Percentiles rank a stretch among this genome's conserved stretches.
Evolutionary conservation across 2,888 invertebrate genomes (phyloP).

Genomic region (Tetragonula carbonaria): DNA sequence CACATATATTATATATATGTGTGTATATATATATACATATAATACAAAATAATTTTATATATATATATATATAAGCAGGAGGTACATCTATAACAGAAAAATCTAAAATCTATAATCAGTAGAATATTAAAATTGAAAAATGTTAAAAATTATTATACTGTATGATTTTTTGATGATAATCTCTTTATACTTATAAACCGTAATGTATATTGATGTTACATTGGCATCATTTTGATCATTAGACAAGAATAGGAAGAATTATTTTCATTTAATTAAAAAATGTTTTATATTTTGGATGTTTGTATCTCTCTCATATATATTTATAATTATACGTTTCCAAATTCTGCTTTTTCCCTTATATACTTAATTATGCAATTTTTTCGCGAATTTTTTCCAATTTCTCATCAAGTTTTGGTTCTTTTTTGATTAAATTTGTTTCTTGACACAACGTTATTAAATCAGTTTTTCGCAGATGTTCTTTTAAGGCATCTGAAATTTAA

Average conservation of each 20-base stretch:
- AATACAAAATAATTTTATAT: conserved; percentile 11
- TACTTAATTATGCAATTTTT: conserved; percentile 9
- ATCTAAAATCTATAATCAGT: neutral
- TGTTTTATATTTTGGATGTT: neutral
- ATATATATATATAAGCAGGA: neutral
- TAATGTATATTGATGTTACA: neutral
- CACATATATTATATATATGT: no score
- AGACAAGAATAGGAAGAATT: conserved; percentile 3
- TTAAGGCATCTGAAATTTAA: conserved; percentile 46
- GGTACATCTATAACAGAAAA: neutral
- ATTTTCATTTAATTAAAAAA: conserved; percentile 18
- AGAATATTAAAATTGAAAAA: no score
- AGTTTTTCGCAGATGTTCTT: conserved; percentile 34
- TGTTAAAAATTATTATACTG: neutral
- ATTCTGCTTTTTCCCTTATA: neutral
- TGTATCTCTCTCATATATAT: neutral
- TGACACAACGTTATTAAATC: conserved; percentile 29
- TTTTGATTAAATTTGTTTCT: conserved; percentile 3
- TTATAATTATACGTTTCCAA: conserved; percentile 15
- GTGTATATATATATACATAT: conserved; percentile 4
- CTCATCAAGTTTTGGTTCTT: conserved; percentile 14
- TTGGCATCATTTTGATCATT: conserved; percentile 3
- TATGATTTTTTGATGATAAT: neutral
- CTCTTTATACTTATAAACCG: conserved; percentile 2
- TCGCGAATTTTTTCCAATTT: conserved; percentile 30